Evolutionary conservation across 2,797 vertebrate genomes (phyloP), one percentile per base, ranked within the genome.

Genomic region (Microchirus variegatus): DNA sequence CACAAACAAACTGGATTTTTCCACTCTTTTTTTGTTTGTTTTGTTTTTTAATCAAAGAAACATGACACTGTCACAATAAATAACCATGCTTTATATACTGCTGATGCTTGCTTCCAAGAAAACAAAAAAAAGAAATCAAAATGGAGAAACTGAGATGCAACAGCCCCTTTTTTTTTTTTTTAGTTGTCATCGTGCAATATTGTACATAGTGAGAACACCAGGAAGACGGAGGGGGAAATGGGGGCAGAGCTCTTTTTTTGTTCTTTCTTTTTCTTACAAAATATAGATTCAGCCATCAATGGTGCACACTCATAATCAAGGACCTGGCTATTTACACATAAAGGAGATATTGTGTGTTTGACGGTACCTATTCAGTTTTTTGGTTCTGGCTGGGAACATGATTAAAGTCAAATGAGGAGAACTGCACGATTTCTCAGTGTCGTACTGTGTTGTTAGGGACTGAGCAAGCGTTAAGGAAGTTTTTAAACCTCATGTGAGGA

Each of bases 51-150:
- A 90, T 91, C 88, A 94, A 93, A 92, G 82, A 91, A 92, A 91
- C 81, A 87, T 92, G 91, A 93, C 91, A 92, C 85, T 91, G 90
- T 92, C 90, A 93, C 93, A 94, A 94, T 94, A 94, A 94, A 94
- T 94, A 93, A 92, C 84, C 92, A 94, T 93, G 93, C 91, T 90
- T 86, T 86, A 81, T 80, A 84, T 88, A 90, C 88, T 78, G 88
- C 83, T 77, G 80, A 86, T 80, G 78, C 83, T 87, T 82, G 67
- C 81, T 84, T 91, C 85, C 53, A 65, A 75, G 61, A 70, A 85
- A 82, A 78, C 74, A 70, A 81, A 70, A 60, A 49, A 76, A 74
- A 76, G 80, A 82, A 65, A 85, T 76, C 78, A 78, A 84, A 87
- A 84, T 62, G 78, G 77, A 82, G 73, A 86, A 91, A 87, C 77